These are phyloP conservation scores for Cavia aperea DNA, from an alignment of 2,113 vertebrate species.

Conservation along the genomic window DNA sequence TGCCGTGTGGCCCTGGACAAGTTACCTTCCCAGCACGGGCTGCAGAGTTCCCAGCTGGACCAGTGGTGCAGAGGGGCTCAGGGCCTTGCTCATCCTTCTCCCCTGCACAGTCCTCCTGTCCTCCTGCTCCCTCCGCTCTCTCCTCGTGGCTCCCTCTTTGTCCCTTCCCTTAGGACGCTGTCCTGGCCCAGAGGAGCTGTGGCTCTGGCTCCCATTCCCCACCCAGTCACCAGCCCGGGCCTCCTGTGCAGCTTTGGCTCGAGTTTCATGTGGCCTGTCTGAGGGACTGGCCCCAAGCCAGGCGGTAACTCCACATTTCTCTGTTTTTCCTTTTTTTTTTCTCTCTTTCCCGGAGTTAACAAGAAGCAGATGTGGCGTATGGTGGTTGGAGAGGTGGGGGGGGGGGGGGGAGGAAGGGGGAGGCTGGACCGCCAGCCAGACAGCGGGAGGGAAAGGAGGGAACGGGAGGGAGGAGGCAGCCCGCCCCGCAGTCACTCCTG, in stretches of 20 bases:
- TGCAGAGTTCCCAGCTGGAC: not conserved
- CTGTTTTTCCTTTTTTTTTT: conserved; percentile 61
- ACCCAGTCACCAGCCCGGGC: conserved; percentile 36
- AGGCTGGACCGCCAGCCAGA: conserved; percentile 63
- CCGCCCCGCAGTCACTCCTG: conserved; percentile 62
- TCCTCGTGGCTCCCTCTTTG: not conserved
- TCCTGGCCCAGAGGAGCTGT: conserved; percentile 20
- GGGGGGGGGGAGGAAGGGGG: conserved; percentile 60
- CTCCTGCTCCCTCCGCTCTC: not conserved
- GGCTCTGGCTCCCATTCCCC: conserved; percentile 24
- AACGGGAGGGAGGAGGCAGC: conserved; percentile 38
- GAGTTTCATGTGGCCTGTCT: conserved; percentile 64
- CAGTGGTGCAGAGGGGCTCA: not conserved
- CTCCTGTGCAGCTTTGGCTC: conserved; percentile 60
- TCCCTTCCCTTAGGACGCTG: not conserved
- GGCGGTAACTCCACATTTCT: conserved; percentile 70
- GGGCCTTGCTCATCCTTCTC: not conserved
- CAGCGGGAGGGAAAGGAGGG: conserved; percentile 51
- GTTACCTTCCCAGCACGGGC: not conserved
- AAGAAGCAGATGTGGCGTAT: conserved; percentile 75
- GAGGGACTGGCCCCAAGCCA: conserved; percentile 67
- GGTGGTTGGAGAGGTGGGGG: conserved; percentile 65
- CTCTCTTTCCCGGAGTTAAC: conserved; percentile 73
- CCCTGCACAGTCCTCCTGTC: not conserved
- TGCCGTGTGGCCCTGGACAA: conserved; percentile 22